phyloP scores from a whole-genome alignment of 2,888 invertebrate species.

The Catocala sponsa region DNA sequence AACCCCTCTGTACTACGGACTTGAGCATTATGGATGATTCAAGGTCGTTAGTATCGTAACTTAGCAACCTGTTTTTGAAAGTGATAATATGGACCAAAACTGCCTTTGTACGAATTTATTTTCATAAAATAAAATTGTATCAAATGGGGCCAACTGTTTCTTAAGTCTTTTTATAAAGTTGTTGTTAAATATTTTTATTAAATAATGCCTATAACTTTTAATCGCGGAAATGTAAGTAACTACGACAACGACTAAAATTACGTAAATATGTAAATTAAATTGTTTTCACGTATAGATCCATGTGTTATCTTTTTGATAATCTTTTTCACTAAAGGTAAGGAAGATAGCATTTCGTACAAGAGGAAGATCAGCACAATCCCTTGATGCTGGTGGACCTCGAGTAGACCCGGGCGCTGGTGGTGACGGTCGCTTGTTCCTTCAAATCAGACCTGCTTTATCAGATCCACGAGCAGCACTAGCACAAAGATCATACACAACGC shows the following conservation, averaged over 20 bases:
- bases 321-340: slow-evolving; percentile 69
- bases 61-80: slow-evolving; percentile 33
- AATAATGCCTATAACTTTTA: slow-evolving; percentile 81
- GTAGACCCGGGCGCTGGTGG: slow-evolving; percentile 70
- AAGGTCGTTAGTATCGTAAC: slow-evolving; percentile 19
- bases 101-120: slow-evolving; percentile 81
- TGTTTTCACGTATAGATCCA: slow-evolving; percentile 15
- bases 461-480: slow-evolving; percentile 70
- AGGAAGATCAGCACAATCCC: slow-evolving; percentile 83
- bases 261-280: slow-evolving; percentile 40
- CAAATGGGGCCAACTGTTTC: slow-evolving; percentile 73
- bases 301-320: slow-evolving; percentile 11
- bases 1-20: too few species aligned
- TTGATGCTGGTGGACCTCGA: slow-evolving; percentile 72
- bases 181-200: slow-evolving; percentile 53
- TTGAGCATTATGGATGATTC: too few species aligned
- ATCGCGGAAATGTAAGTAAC: slow-evolving; percentile 82
- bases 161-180: slow-evolving; percentile 53
- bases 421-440: slow-evolving; percentile 78
- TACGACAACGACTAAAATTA: slow-evolving; percentile 13
- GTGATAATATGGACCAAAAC: slow-evolving; percentile 75
- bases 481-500: slow-evolving; percentile 85
- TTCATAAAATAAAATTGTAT: slow-evolving; percentile 59
- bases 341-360: slow-evolving; percentile 82
- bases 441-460: slow-evolving; percentile 82